Evolutionary conservation across 2,113 vertebrate genomes (phyloP).

Genomic region (Sigmodon hispidus): DNA sequence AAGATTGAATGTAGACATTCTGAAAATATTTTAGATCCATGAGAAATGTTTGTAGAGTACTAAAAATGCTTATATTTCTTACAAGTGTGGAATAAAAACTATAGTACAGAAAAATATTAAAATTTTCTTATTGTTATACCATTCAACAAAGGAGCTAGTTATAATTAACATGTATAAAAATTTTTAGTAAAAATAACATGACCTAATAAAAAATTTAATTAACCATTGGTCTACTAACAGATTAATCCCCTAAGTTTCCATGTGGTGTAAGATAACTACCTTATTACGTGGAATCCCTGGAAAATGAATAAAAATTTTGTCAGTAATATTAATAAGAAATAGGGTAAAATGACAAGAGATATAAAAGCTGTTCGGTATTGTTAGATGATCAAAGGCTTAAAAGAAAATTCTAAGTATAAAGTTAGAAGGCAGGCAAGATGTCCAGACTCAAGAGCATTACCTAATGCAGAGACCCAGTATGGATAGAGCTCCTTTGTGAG

Average conservation of each 20-base stretch:
- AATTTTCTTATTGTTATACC: background rate
- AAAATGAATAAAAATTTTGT: background rate
- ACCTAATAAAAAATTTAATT: background rate
- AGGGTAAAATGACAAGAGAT: background rate
- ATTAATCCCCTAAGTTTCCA: constrained; percentile 16
- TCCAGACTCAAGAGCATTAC: constrained; percentile 77
- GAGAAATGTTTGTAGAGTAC: background rate
- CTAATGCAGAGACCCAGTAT: constrained; percentile 95
- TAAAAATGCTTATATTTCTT: background rate
- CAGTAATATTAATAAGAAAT: background rate
- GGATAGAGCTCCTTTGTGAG: constrained; percentile 97
- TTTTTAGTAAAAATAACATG: constrained; percentile 10
- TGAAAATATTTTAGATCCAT: background rate
- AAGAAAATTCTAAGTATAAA: background rate
- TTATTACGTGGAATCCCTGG: background rate
- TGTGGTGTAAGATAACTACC: background rate
- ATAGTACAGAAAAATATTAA: background rate
- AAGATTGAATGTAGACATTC: constrained; percentile 5
- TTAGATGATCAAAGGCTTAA: background rate
- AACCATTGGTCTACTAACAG: constrained; percentile 2
- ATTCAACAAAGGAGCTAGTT: background rate
- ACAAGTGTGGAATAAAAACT: background rate
- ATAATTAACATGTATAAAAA: background rate
- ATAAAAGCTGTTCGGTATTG: background rate
- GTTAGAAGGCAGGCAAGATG: background rate